Evolutionary conservation across 1,140 invertebrate genomes (phyloP).

Genomic region (Ceratina calcarata): DNA sequence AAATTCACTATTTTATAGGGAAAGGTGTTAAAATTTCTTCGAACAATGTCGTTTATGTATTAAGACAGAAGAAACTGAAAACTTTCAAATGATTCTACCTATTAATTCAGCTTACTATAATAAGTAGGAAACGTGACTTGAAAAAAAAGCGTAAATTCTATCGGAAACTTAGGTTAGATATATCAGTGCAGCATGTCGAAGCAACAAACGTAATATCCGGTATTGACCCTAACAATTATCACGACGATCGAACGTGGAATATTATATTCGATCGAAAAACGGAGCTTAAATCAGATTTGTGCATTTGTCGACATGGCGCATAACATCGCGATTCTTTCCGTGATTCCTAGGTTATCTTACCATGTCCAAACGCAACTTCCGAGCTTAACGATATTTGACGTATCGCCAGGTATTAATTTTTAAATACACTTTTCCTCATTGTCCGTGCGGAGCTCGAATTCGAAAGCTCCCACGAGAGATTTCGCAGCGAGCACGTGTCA

Average conservation of each 20-base stretch:
- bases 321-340: constrained; percentile 65
- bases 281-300: constrained; percentile 25
- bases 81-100: not conserved
- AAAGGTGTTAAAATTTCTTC: not conserved
- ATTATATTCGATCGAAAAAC: constrained; percentile 10
- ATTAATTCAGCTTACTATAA: no score
- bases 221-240: not conserved
- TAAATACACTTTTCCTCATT: not conserved
- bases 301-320: constrained; percentile 53
- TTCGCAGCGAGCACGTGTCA: constrained; percentile 49
- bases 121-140: not conserved
- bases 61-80: not conserved
- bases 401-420: constrained; percentile 60
- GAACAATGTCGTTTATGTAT: not conserved
- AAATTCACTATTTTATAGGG: not conserved
- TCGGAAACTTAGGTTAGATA: constrained; percentile 33
- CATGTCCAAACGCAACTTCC: constrained; percentile 67
- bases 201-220: not conserved
- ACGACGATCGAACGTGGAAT: not conserved
- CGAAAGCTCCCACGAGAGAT: constrained; percentile 11
- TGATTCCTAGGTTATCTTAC: constrained; percentile 68
- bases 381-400: constrained; percentile 61
- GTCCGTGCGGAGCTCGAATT: constrained; percentile 5
- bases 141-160: not conserved
- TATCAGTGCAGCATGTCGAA: not conserved